Evolutionary conservation across 1,140 invertebrate species (phyloP), one percentile per base, ranked within the genome.

Genomic region (Trichonephila inaurata): DNA sequence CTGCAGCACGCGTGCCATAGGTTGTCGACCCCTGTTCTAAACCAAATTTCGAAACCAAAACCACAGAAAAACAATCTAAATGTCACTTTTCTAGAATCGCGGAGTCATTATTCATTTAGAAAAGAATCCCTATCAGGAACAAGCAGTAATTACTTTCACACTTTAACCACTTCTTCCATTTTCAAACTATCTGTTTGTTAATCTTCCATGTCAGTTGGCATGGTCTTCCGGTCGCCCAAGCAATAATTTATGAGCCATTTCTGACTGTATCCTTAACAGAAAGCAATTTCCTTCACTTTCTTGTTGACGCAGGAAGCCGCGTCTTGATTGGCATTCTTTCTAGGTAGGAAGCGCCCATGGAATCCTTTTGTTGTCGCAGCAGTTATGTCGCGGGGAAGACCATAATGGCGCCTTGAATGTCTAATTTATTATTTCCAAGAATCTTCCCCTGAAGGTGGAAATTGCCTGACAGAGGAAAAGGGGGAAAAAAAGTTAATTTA

Each of bases 341-440:
- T 18, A 77, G 72, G 72, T 77, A 40, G 18, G 28, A 77, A 33
- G 18, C 28, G 14, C 14, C 12, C 72, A 77, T 77, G 33, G 51
- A 77, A 77, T 19, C 24, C 72, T 19, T 77, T 77, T 77, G 72
- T 40, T 33, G 28, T 6, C 28, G 28, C 6, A 5, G 72, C 72
- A 77, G 72, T 77, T 77, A 77, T 40, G 72, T 77, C 72, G 18
- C 24, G 2, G 72, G 69, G 72, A 77, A 7, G 24, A 7, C 72
- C 28, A 18, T 77, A 77, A 77, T 77, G 72, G 5, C 72, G 28
- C 72, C 24, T 77, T 77, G 33, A 77, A 77, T 77, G 72, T 40
- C 72, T 77, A 77, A 77, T 77, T 77, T 77, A 77, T 77, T 77
- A 40, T 28, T 18, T 8, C 72, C 28, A 77, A 77, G 72, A 77